These are phyloP conservation scores for Pachyuromys duprasi DNA, from an alignment of 2,797 vertebrate species.

Conservation along the genomic window DNA sequence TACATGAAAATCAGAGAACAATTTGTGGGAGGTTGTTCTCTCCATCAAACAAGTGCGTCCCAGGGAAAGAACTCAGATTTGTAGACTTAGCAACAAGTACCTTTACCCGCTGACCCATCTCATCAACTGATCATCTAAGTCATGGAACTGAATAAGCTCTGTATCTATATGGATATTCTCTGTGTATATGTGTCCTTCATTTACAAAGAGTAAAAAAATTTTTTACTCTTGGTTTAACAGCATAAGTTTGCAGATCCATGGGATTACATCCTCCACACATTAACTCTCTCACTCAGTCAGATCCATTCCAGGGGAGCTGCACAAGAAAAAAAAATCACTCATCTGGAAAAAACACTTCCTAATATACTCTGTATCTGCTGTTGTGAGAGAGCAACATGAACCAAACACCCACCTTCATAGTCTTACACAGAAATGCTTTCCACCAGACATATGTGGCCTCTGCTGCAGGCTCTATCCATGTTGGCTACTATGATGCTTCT, in stretches of 20 bases:
- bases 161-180: neutral
- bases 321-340: constrained; percentile 93
- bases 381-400: neutral
- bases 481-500: neutral
- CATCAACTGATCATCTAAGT: too few relatives aligned
- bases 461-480: too few relatives aligned
- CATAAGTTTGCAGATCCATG: neutral
- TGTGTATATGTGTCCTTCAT: neutral
- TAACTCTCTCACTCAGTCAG: constrained; percentile 86
- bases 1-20: too few relatives aligned
- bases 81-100: too few relatives aligned
- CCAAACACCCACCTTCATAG: neutral
- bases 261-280: neutral
- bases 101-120: neutral
- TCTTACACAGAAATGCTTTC: too few relatives aligned
- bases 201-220: neutral
- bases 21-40: too few relatives aligned
- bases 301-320: constrained; percentile 96
- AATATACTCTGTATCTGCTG: neutral
- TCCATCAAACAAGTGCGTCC: too few relatives aligned
- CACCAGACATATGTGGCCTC: too few relatives aligned
- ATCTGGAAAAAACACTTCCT: constrained; percentile 91
- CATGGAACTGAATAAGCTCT: too few relatives aligned
- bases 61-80: too few relatives aligned
- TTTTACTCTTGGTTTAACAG: neutral